phyloP scores from a whole-genome alignment of 2,888 invertebrate genomes.

The Thyatira batis region DNA sequence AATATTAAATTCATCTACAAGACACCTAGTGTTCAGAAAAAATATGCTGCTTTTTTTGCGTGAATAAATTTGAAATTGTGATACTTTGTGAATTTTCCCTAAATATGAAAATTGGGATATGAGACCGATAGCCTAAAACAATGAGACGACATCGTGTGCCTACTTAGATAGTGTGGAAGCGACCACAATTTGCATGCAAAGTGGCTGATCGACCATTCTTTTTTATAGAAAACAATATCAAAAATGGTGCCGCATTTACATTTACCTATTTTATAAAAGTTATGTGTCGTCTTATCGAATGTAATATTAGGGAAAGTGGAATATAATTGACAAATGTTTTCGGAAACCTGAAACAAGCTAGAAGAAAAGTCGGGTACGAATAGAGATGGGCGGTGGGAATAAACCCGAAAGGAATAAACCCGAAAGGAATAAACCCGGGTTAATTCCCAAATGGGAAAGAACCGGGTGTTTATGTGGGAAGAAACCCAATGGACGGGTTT shows the following conservation, averaged over 20 bases:
- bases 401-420: no score
- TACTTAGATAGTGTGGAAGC: conserved; percentile 12
- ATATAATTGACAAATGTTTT: neutral
- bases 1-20: no score
- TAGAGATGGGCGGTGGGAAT: no score
- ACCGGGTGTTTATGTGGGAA: no score
- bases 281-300: conserved; percentile 1
- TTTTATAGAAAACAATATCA: conserved; percentile 39
- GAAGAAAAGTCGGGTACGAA: no score
- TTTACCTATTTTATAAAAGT: conserved; percentile 22
- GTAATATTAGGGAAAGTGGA: neutral
- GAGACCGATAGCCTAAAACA: neutral
- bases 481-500: no score
- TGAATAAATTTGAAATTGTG: no score
- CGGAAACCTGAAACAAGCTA: neutral
- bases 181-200: conserved; percentile 41
- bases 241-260: conserved; percentile 39
- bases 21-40: no score
- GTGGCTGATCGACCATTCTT: conserved; percentile 33
- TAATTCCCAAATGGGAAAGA: no score
- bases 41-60: no score
- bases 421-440: no score
- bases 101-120: neutral
- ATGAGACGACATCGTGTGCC: conserved; percentile 2
- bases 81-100: no score